phyloP scores from a whole-genome alignment of 2,888 invertebrate species.

The Amitus sp. region DNA sequence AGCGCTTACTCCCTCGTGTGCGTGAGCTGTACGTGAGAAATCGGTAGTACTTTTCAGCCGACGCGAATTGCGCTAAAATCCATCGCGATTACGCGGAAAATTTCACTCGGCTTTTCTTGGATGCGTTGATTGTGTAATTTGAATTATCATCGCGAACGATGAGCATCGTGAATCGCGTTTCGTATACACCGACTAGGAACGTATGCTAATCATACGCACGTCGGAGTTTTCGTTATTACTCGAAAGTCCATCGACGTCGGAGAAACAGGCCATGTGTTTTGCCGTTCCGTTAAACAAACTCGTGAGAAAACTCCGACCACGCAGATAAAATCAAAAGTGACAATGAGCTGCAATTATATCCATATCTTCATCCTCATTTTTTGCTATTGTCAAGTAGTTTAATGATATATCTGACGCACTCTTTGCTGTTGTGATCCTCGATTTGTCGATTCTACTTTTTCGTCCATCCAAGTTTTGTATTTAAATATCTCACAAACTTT shows the following conservation, averaged over 20 bases:
- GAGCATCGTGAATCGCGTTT: slow-evolving; percentile 27
- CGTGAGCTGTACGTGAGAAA: slow-evolving; percentile 43
- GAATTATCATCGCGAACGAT: slow-evolving; percentile 36
- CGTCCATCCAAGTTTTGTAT: no score
- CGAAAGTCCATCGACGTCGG: no score
- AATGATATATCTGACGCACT: background rate
- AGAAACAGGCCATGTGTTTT: no score
- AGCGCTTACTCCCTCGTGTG: slow-evolving; percentile 40
- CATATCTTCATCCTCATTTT: slow-evolving; percentile 1
- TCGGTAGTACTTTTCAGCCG: slow-evolving; percentile 52
- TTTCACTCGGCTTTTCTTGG: slow-evolving; percentile 37
- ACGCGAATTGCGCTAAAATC: slow-evolving; percentile 56
- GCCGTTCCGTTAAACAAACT: background rate
- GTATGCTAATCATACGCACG: no score
- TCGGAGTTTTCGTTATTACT: no score
- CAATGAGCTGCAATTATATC: slow-evolving; percentile 1
- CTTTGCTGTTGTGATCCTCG: background rate
- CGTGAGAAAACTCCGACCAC: background rate
- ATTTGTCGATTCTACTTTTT: background rate
- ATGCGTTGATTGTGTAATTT: slow-evolving; percentile 35
- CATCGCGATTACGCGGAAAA: slow-evolving; percentile 39
- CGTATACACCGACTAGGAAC: slow-evolving; percentile 15
- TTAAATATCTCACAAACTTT: no score
- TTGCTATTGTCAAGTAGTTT: background rate
- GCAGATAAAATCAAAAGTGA: background rate